phyloP scores from a whole-genome alignment of 1,140 invertebrate species.

The Campodea augens region DNA sequence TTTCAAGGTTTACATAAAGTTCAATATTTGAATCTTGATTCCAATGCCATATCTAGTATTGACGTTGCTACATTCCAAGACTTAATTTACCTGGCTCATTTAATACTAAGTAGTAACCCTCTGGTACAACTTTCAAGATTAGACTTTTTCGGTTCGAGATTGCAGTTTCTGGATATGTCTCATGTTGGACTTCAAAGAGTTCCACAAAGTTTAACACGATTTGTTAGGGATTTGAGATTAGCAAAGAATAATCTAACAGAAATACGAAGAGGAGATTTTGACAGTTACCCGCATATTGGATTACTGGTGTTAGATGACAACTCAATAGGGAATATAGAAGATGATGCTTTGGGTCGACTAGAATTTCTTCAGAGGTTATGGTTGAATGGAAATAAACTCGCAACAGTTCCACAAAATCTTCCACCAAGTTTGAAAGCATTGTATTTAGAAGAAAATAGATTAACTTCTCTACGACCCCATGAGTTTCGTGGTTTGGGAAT shows the following conservation, averaged over 20 bases:
- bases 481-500: slow-evolving; percentile 48
- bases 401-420: slow-evolving; percentile 40
- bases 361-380: slow-evolving; percentile 58
- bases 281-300: slow-evolving; percentile 66
- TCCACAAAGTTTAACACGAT: slow-evolving; percentile 62
- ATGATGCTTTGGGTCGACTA: slow-evolving; percentile 63
- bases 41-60: slow-evolving; percentile 47
- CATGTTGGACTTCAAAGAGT: slow-evolving; percentile 54
- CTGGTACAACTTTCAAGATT: slow-evolving; percentile 34
- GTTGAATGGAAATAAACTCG: slow-evolving; percentile 52
- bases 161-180: slow-evolving; percentile 64
- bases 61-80: slow-evolving; percentile 49
- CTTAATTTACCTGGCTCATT: slow-evolving; percentile 49
- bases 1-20: slow-evolving; percentile 43
- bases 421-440: slow-evolving; percentile 37
- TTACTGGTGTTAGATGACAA: slow-evolving; percentile 65
- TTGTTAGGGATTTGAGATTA: slow-evolving; percentile 55
- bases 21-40: slow-evolving; percentile 58
- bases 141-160: slow-evolving; percentile 39
- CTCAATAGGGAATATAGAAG: slow-evolving; percentile 50
- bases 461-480: slow-evolving; percentile 37
- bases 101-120: slow-evolving; percentile 49
- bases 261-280: slow-evolving; percentile 64
- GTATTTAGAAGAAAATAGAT: slow-evolving; percentile 41
- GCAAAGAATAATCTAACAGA: slow-evolving; percentile 50